Evolutionary conservation across 2,113 vertebrate species (phyloP), one percentile per base, ranked within the genome.

Genomic region (Prietella phreatophila): DNA sequence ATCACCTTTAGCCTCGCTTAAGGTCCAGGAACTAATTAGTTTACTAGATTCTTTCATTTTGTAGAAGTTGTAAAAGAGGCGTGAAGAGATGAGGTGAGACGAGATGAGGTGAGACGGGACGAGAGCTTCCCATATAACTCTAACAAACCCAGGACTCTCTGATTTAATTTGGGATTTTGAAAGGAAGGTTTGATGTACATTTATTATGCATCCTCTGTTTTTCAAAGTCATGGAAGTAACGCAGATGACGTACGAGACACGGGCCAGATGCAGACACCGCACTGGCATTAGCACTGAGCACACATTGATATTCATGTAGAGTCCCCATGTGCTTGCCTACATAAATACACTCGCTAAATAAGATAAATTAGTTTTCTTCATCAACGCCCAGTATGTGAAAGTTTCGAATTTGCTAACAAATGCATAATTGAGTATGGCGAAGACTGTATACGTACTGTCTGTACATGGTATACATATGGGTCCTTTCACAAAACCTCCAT

Each of bases 321-420:
- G 92, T 90, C 90, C 69, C 25, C 47, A 56, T n/a, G 60, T 39
- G 92, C 94, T 76, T 47, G 73, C 73, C 39, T 76, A 22, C 73
- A 47, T 47, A 47, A 47, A 27, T 76, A 47, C 9, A 76, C 73
- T 25, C 27, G 73, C 73, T 76, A 76, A 22, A 76, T 76, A 47
- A 47, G 42, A 25, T 94, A 95, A 94, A 94, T 94, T 94, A 94
- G 93, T 94, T 94, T 93, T 65, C 80, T 95, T 27, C 93, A 94
- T 94, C 93, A 93, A 94, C 93, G 92, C 92, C 93, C 93, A 89
- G 94, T 94, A 92, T 94, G 94, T 94, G 92, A 94, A 94, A 95
- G 93, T 92, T 92, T 93, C 93, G 93, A 94, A 94, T 94, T 93
- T 95, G 92, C 94, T 95, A 94, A 95, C 94, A 94, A 94, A 94